Conservation (phyloP, 2,113 vertebrate genomes). For the human (Homo sapiens) region DNA sequence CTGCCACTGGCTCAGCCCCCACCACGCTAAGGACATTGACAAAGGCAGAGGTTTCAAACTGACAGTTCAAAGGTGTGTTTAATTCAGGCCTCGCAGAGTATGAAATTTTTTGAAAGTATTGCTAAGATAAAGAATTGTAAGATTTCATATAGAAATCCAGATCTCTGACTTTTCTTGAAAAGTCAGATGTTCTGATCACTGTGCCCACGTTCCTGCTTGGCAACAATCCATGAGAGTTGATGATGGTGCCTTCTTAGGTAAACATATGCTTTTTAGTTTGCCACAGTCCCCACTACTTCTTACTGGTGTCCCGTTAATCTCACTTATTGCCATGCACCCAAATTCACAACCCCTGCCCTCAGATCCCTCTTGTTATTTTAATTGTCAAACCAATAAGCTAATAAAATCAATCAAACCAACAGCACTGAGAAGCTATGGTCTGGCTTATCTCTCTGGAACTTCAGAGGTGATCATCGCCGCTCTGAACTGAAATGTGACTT, state of each 20-base stretch:
- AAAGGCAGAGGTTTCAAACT: neutral
- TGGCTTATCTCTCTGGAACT: neutral
- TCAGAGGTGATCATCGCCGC: neutral
- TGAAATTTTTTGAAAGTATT: neutral
- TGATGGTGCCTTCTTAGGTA: neutral
- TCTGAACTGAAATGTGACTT: neutral
- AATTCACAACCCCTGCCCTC: neutral
- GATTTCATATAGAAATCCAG: neutral
- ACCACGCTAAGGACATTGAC: neutral
- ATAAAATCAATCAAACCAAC: neutral
- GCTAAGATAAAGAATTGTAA: neutral
- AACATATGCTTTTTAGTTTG: neutral
- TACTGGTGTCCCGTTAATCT: neutral
- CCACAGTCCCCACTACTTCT: neutral
- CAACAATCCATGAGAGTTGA: neutral
- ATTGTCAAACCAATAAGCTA: neutral
- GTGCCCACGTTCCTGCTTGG: neutral
- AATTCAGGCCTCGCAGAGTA: neutral
- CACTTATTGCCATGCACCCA: neutral
- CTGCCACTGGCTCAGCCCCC: neutral
- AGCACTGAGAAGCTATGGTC: neutral
- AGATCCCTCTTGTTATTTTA: neutral
- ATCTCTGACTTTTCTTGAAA: conserved; percentile 1
- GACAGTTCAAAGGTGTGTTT: neutral
- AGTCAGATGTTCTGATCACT: neutral